These are phyloP conservation scores for Percopsis transmontana DNA, from an alignment of 2,113 vertebrate species.

Conservation along the genomic window DNA sequence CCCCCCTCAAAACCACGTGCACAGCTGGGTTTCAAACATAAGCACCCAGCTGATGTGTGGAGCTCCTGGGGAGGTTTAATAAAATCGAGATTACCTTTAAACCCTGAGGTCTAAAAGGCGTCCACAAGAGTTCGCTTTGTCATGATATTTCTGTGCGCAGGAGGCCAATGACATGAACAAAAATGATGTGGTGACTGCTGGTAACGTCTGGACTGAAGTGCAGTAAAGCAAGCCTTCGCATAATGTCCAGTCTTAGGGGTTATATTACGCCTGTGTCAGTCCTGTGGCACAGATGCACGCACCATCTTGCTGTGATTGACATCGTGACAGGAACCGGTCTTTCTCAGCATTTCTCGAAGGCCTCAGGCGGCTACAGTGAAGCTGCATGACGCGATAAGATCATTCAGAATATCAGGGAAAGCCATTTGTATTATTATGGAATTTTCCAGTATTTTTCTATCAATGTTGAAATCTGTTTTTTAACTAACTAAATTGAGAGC, in stretches of 20 bases:
- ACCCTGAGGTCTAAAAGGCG: background rate
- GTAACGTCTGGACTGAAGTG: slow-evolving; percentile 9
- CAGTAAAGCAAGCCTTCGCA: background rate
- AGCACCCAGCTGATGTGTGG: no score
- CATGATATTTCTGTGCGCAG: background rate
- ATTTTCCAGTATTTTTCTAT: background rate
- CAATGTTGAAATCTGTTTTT: no score
- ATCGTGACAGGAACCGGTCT: background rate
- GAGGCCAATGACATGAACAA: background rate
- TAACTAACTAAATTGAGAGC: no score
- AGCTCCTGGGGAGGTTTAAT: no score
- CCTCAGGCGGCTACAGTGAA: no score
- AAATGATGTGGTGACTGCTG: slow-evolving; percentile 15
- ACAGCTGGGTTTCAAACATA: no score
- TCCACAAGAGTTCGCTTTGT: background rate
- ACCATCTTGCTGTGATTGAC: slow-evolving; percentile 1
- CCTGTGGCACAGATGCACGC: slow-evolving; percentile 1
- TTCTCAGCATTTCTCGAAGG: background rate
- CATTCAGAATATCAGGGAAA: background rate
- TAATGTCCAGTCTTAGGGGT: slow-evolving; percentile 4
- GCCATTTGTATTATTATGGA: background rate
- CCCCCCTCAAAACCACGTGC: no score
- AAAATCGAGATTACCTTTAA: no score
- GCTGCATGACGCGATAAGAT: no score
- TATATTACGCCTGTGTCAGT: background rate